phyloP scores from a whole-genome alignment of 1,140 invertebrate species.

The Oncopodura yosiiana region DNA sequence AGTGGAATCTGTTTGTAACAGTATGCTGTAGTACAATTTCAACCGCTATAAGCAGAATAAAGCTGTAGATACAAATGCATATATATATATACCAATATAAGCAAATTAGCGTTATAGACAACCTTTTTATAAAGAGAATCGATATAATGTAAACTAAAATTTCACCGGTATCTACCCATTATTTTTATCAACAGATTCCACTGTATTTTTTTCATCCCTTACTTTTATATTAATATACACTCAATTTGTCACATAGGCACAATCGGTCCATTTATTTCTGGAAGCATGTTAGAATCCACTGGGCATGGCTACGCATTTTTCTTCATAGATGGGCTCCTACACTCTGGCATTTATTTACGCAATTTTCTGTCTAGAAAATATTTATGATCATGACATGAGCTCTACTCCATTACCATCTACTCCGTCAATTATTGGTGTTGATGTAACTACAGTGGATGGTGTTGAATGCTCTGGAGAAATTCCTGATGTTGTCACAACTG shows the following conservation, averaged over 20 bases:
- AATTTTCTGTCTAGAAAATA: constrained; percentile 37
- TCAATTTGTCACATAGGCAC: constrained; percentile 32
- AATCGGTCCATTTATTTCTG: constrained; percentile 41
- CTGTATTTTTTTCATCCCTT: background rate
- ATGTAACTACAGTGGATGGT: no score
- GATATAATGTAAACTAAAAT: no score
- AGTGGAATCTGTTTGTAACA: no score
- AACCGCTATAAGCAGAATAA: no score
- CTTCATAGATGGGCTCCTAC: constrained; percentile 37
- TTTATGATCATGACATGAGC: constrained; percentile 15
- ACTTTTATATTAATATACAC: background rate
- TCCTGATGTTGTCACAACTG: background rate
- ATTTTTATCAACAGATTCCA: background rate
- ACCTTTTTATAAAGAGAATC: no score
- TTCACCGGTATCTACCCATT: no score
- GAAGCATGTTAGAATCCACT: constrained; percentile 39
- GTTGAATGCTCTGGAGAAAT: no score
- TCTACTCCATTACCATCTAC: background rate
- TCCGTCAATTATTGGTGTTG: no score
- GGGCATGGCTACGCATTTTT: constrained; percentile 38
- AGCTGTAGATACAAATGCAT: no score
- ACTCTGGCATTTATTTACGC: constrained; percentile 40
- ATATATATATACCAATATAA: background rate
- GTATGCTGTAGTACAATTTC: no score
- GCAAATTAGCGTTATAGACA: no score